phyloP scores from a whole-genome alignment of 2,797 vertebrate genomes.

The Melanotaenia maccullochi region DNA sequence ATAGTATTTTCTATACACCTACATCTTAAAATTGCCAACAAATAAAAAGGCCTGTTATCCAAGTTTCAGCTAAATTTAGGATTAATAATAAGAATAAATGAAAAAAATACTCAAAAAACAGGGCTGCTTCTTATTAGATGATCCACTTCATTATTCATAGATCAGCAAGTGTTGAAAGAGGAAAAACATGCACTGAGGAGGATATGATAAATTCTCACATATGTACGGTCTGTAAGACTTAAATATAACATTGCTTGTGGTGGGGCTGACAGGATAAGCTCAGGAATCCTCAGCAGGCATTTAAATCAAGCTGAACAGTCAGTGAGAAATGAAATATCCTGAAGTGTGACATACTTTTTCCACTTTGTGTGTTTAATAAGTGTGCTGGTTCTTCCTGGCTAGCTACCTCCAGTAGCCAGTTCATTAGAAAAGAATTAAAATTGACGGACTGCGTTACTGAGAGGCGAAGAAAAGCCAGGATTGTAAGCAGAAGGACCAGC shows the following conservation, averaged over 20 bases:
- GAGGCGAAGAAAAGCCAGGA: conserved; percentile 69
- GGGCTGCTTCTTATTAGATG: neutral
- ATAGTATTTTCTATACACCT: neutral
- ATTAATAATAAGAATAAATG: neutral
- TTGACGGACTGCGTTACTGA: conserved; percentile 68
- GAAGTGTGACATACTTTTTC: conserved; percentile 43
- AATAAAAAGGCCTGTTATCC: neutral
- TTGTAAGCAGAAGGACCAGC: conserved; percentile 74
- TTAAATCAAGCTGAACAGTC: conserved; percentile 34
- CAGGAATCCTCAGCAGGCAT: conserved; percentile 41
- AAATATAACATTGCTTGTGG: conserved; percentile 25
- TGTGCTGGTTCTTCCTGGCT: conserved; percentile 47
- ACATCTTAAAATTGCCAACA: neutral
- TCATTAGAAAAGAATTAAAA: conserved; percentile 85
- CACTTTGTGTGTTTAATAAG: conserved; percentile 65
- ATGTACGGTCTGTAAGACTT: conserved; percentile 13
- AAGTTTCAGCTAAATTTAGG: neutral
- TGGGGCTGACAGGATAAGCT: conserved; percentile 34
- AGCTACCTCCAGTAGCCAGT: conserved; percentile 69
- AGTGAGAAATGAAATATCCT: conserved; percentile 42
- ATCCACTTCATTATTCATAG: neutral
- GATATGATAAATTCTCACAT: conserved; percentile 9
- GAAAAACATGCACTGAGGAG: neutral
- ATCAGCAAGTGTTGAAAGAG: neutral
- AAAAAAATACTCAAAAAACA: neutral